Evolutionary conservation across 1,140 invertebrate species (phyloP), one percentile per base, ranked within the genome.

Genomic region (Cardiocondyla obscurior): DNA sequence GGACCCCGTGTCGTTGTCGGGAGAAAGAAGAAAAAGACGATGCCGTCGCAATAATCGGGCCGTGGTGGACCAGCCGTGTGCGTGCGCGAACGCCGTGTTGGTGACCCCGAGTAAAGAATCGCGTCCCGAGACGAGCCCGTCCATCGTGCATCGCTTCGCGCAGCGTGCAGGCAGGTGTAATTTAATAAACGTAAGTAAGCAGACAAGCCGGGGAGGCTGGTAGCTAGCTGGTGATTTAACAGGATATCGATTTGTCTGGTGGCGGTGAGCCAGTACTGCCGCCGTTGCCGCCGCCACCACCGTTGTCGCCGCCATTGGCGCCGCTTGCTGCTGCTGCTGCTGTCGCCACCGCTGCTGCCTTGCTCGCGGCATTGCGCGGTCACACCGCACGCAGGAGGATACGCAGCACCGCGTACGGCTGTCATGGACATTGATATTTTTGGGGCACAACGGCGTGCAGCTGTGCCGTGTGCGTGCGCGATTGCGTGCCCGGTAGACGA

Each of bases 371-470:
- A n/a, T n/a, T n/a, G n/a, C n/a, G n/a, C n/a, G n/a, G n/a, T n/a
- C n/a, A 44, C 46, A 62, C 16, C 72, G 22, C 60, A 51, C 36
- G n/a, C n/a, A n/a, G 2, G 16, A 25, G 33, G 30, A 51, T 30
- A 46, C 53, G 22, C 49, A 74, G 36, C 53, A 49, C 30, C 58
- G 73, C 57, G 42, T 77, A 77, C 60, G 73, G 39, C 57, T 44
- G 74, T 77, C 60, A 93, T 93, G 92, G 91, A 93, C 89, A 91
- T 93, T 91, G 92, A 93, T 93, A 93, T 92, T 93, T 92, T 92
- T 92, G 91, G 91, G 92, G 90, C 91, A 92, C 90, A 90, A 86
- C 86, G 85, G 82, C 89, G 46, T 49, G 84, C 82, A 89, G 81
- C 81, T 83, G 58, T 88, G 86, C 83, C 84, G 85, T 89, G 73